A percentile compares a stretch with the other conserved stretches of the same genome.
phyloP scores from a whole-genome alignment of 2,888 invertebrate species.

The Automeris io region DNA sequence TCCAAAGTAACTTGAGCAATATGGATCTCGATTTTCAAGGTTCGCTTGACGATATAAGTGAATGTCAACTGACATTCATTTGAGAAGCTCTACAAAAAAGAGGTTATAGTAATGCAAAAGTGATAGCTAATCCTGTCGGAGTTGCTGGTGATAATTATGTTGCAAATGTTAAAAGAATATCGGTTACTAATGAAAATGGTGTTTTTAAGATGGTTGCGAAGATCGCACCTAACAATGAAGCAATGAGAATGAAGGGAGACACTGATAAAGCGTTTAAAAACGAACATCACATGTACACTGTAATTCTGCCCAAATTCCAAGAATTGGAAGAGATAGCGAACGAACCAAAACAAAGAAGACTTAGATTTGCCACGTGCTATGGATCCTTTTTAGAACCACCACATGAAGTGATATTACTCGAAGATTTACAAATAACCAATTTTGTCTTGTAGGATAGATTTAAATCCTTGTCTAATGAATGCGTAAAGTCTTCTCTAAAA shows the following conservation, averaged over 20 bases:
- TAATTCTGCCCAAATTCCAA: conserved; percentile 28
- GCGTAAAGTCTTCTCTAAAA: conserved; percentile 25
- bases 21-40: conserved; percentile 25
- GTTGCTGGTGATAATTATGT: conserved; percentile 27
- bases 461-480: conserved; percentile 21
- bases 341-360: conserved; percentile 23
- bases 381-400: conserved; percentile 24
- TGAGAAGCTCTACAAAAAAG: conserved; percentile 12
- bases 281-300: conserved; percentile 31
- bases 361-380: conserved; percentile 30
- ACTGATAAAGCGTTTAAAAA: conserved; percentile 24
- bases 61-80: conserved; percentile 14
- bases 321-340: conserved; percentile 22
- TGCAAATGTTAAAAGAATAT: conserved; percentile 24
- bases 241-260: conserved; percentile 13
- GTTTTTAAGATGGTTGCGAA: conserved; percentile 34
- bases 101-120: conserved; percentile 14
- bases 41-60: conserved; percentile 14
- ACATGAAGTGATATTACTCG: conserved; percentile 35
- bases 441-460: conserved; percentile 30
- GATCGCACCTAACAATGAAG: conserved; percentile 23
- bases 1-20: conserved; percentile 3
- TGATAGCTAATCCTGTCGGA: conserved; percentile 18
- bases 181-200: conserved; percentile 18
- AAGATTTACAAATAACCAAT: conserved; percentile 28